Evolutionary conservation across 1,140 invertebrate genomes (phyloP).

Genomic region (Contarinia nasturtii): DNA sequence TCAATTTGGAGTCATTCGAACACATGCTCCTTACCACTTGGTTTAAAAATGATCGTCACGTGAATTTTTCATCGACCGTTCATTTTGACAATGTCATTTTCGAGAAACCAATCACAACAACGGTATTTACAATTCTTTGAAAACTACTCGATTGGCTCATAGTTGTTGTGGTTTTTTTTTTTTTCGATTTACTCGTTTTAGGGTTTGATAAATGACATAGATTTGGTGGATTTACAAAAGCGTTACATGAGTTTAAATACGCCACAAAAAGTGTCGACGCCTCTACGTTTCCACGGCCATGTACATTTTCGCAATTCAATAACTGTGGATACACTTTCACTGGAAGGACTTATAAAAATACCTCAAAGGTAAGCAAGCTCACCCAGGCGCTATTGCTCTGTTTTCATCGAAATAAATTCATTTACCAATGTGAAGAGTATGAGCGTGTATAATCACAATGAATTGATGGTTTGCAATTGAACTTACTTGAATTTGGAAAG

Average conservation of each 20-base stretch:
- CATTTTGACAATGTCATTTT: neutral
- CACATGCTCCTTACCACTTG: neutral
- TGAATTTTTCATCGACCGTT: neutral
- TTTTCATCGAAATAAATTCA: too few species aligned
- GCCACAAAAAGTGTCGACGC: constrained; percentile 5
- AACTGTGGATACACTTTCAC: neutral
- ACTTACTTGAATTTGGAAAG: too few species aligned
- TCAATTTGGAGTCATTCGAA: neutral
- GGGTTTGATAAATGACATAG: neutral
- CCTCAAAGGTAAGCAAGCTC: neutral
- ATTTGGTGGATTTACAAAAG: constrained; percentile 1
- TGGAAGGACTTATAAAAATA: neutral
- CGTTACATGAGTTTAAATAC: constrained; percentile 3
- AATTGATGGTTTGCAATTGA: too few species aligned
- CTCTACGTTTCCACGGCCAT: constrained; percentile 13
- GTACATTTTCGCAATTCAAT: neutral
- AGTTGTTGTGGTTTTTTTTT: too few species aligned
- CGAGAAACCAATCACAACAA: neutral
- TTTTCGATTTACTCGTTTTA: neutral
- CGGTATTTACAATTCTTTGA: neutral
- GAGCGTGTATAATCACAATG: too few species aligned
- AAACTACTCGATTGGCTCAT: neutral
- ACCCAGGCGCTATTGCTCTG: too few species aligned
- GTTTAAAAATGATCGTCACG: neutral
- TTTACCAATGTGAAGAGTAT: too few species aligned